phyloP scores from a whole-genome alignment of 2,797 vertebrate species.

The Morus bassanus region DNA sequence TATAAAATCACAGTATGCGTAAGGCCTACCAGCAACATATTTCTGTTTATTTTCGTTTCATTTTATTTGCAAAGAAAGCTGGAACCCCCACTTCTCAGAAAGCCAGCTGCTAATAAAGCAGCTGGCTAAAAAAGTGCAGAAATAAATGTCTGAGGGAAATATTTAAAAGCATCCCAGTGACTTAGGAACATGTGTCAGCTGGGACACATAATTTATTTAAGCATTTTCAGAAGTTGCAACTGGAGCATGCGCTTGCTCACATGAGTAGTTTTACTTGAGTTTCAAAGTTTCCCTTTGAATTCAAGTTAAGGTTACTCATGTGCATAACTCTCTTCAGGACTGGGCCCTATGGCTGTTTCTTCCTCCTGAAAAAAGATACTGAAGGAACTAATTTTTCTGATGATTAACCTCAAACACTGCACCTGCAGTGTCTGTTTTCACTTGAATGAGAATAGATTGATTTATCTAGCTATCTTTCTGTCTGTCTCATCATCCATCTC shows the following conservation, averaged over 20 bases:
- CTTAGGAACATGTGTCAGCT: not conserved
- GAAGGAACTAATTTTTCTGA: conserved; percentile 63
- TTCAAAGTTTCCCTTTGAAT: not conserved
- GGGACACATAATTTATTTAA: conserved; percentile 24
- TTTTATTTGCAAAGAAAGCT: not conserved
- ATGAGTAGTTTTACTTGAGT: not conserved
- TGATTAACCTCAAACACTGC: conserved; percentile 59
- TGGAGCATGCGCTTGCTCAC: not conserved
- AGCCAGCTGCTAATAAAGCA: not conserved
- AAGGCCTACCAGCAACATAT: not conserved
- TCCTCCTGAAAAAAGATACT: conserved; percentile 55
- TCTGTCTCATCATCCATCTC: conserved; percentile 64
- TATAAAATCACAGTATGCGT: not conserved
- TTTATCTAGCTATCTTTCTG: conserved; percentile 62
- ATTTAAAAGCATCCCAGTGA: not conserved
- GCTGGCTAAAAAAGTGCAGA: not conserved
- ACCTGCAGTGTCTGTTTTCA: conserved; percentile 60
- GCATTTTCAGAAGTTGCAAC: not conserved
- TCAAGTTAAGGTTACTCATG: conserved; percentile 38
- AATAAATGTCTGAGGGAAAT: not conserved
- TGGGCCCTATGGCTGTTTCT: conserved; percentile 30
- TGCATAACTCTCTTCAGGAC: conserved; percentile 37
- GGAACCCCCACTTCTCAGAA: not conserved
- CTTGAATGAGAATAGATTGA: conserved; percentile 54
- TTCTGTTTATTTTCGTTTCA: not conserved